Conservation (phyloP, 2,888 invertebrate species). For the Coleophora deauratella region DNA sequence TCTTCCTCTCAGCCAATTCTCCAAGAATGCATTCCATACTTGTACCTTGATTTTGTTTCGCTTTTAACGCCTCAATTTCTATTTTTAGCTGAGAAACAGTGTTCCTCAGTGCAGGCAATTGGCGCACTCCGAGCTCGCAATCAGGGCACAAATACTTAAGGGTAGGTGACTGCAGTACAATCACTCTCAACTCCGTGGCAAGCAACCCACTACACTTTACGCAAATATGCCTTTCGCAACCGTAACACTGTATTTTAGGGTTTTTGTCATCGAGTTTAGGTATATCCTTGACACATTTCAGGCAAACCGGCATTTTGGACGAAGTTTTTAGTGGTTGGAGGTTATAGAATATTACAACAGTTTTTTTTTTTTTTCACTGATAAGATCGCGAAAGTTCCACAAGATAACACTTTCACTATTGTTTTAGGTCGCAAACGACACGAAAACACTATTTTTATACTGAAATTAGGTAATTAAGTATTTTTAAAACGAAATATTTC, state of each 20-base stretch:
- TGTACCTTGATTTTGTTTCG: not conserved
- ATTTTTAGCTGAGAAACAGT: not conserved
- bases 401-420: not conserved
- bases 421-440: no score
- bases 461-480: not conserved
- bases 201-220: no score
- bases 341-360: not conserved
- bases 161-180: slow-evolving; percentile 5
- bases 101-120: slow-evolving; percentile 4
- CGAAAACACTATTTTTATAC: not conserved
- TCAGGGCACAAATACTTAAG: slow-evolving; percentile 7
- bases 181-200: slow-evolving; percentile 3
- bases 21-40: slow-evolving; percentile 1
- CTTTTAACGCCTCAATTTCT: slow-evolving; percentile 1
- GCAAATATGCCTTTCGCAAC: slow-evolving; percentile 5
- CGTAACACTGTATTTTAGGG: slow-evolving; percentile 3
- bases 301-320: not conserved
- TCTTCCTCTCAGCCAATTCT: slow-evolving; percentile 4
- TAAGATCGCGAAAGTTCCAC: not conserved
- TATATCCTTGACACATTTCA: not conserved
- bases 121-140: slow-evolving; percentile 7
- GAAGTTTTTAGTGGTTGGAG: not conserved
- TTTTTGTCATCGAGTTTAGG: slow-evolving; percentile 4
- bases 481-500: not conserved
- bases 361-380: not conserved